These are phyloP conservation scores for Dolichoris vasculosae DNA, from an alignment of 1,140 invertebrate species.

Conservation along the genomic window DNA sequence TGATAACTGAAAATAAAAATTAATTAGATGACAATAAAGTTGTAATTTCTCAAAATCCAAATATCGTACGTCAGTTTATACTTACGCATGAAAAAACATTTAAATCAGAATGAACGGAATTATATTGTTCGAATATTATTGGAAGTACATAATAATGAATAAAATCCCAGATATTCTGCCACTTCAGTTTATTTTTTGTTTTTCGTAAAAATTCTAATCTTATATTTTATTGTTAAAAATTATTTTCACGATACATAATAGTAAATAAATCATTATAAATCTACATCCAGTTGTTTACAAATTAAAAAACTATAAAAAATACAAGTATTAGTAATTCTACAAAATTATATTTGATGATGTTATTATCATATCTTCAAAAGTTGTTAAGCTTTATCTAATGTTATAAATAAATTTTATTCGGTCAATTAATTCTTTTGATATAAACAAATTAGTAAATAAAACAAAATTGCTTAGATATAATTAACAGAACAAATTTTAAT, in stretches of 20 bases:
- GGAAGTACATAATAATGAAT: conserved; percentile 59
- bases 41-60: not conserved
- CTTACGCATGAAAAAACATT: not conserved
- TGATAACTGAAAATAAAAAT: not conserved
- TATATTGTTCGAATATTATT: conserved; percentile 26
- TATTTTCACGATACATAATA: too few relatives aligned
- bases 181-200: conserved; percentile 59
- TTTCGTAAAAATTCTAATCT: conserved; percentile 26
- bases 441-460: too few relatives aligned
- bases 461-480: not conserved
- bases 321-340: conserved; percentile 11
- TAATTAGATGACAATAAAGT: not conserved
- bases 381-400: not conserved
- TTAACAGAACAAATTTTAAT: not conserved
- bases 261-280: too few relatives aligned
- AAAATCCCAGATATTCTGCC: conserved; percentile 66
- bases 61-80: conserved; percentile 12
- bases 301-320: too few relatives aligned
- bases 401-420: not conserved
- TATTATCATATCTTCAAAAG: not conserved
- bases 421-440: not conserved
- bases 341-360: conserved; percentile 9
- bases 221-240: not conserved
- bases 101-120: conserved; percentile 6
- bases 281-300: too few relatives aligned